Evolutionary conservation across 2,797 vertebrate genomes (phyloP), one percentile per base, ranked within the genome.

Genomic region (Tarsius wallacei): DNA sequence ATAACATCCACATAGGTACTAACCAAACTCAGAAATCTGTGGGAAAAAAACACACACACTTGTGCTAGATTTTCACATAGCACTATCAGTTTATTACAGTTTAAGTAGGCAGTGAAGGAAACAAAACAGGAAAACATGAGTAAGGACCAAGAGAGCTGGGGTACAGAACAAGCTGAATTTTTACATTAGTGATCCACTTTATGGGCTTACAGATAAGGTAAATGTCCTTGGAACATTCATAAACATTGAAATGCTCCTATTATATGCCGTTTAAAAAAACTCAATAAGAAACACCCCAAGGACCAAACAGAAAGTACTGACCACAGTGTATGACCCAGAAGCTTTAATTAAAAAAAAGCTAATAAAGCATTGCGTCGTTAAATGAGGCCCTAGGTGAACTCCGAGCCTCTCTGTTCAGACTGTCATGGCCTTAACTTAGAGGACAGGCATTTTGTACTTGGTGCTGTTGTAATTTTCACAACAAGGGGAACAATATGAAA

Each of bases 401-500:
- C 47, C 51, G 47, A 1, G 21, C 31, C 49, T 66, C 47, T 90
- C 1, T 7, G 6, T 53, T 55, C 53, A 14, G 59, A 70, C n/a
- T 14, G 28, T 59, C 80, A 36, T 0, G 10, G 88, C 31, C 53
- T 71, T 55, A 59, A 49, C 59, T 94, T 70, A 55, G 74, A 94
- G 86, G 64, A 74, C 76, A 83, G 90, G 26, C 76, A 33, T 90
- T 91, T 13, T 87, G 83, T 81, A 16, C 59, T 86, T 51, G 42
- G 22, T 2, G 7, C 85, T 83, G 66, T 68, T 95, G 47, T 13
- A 53, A 70, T 96, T 88, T 96, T 92, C 82, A 90, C 86, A 85
- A 94, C 68, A 94, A 93, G 57, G n/a, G 12, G 42, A 95, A 84
- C 47, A 64, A 53, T 85, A 26, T 81, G 96, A 96, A 95, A 91